Evolutionary conservation across 2,888 invertebrate genomes (phyloP).

Genomic region (Brenthis ino): DNA sequence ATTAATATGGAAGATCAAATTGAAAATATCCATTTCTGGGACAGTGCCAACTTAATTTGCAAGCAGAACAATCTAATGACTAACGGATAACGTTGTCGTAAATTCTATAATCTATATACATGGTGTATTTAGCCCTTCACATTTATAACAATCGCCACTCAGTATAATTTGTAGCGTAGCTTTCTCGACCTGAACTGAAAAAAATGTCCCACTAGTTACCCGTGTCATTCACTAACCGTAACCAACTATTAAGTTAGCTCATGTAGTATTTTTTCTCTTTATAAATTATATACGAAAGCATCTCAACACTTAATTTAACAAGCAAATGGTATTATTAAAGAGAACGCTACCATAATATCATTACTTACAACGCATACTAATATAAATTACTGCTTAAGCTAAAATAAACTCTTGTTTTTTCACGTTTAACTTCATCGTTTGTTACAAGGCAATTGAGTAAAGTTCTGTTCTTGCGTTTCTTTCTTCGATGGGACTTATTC

Average conservation of each 20-base stretch:
- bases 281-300: no score
- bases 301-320: no score
- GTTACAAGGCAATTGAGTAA: slow-evolving; percentile 51
- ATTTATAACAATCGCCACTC: slow-evolving; percentile 27
- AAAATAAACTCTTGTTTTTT: slow-evolving; percentile 13
- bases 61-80: slow-evolving; percentile 46
- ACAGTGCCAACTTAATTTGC: slow-evolving; percentile 45
- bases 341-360: no score
- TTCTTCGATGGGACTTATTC: slow-evolving; percentile 42
- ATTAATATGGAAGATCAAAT: slow-evolving; percentile 33
- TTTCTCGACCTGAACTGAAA: not conserved
- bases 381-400: not conserved
- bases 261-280: no score
- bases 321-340: no score
- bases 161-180: slow-evolving; percentile 12
- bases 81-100: slow-evolving; percentile 45
- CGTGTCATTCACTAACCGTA: no score
- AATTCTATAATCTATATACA: slow-evolving; percentile 36
- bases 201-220: not conserved
- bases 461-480: slow-evolving; percentile 38
- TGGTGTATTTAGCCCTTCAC: slow-evolving; percentile 37
- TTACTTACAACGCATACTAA: not conserved
- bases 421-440: slow-evolving; percentile 50
- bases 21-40: slow-evolving; percentile 44
- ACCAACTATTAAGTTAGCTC: no score